phyloP scores from a whole-genome alignment of 2,113 vertebrate species.

The Mesembrinibis cayennensis region DNA sequence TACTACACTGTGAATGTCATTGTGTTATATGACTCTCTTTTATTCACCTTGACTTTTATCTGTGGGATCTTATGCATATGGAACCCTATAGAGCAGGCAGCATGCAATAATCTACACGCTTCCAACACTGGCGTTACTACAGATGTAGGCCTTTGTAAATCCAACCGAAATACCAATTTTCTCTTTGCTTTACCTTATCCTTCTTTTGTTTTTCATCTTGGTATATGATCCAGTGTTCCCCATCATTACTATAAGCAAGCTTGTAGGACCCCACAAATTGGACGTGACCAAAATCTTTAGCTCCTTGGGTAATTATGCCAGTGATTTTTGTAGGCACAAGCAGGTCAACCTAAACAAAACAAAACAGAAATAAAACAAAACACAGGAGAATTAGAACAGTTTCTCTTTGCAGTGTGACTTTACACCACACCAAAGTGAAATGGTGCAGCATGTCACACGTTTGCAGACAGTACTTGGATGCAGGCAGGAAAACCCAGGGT shows the following conservation, averaged over 20 bases:
- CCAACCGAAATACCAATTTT: neutral
- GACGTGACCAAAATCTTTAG: slow-evolving; percentile 97
- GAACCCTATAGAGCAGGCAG: neutral
- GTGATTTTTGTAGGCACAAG: slow-evolving; percentile 93
- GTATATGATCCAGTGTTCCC: slow-evolving; percentile 90
- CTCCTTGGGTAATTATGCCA: slow-evolving; percentile 96
- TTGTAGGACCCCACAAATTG: slow-evolving; percentile 99
- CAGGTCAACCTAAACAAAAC: slow-evolving; percentile 85
- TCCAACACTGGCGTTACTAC: neutral
- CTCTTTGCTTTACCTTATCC: slow-evolving; percentile 86
- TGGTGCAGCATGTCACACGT: neutral
- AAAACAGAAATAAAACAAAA: neutral
- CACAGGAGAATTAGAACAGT: neutral
- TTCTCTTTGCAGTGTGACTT: neutral
- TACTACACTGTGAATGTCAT: neutral
- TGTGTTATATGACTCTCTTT: neutral
- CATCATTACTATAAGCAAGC: slow-evolving; percentile 93
- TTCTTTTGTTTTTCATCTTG: slow-evolving; percentile 97
- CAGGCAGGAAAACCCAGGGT: neutral
- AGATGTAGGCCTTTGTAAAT: neutral
- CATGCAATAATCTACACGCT: neutral
- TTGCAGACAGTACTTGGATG: neutral
- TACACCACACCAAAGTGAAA: neutral
- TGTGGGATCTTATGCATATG: neutral
- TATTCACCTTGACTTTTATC: neutral